Evolutionary conservation across 2,888 invertebrate genomes (phyloP).

Genomic region (Thysanoteuthis rhombus): DNA sequence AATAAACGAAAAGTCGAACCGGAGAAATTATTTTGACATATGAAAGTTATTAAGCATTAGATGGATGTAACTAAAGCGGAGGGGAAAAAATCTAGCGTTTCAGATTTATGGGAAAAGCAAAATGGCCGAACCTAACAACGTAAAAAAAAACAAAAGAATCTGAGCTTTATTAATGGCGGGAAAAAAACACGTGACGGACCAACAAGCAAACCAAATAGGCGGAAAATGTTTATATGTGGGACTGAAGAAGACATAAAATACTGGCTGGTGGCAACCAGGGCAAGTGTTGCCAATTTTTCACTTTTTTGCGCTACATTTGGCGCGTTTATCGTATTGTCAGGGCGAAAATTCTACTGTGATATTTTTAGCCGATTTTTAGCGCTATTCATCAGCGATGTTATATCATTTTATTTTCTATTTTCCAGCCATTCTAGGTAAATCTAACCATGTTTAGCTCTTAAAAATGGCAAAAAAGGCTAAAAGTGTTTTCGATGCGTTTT

Average conservation of each 20-base stretch:
- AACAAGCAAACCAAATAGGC: neutral
- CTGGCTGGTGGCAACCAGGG: too few relatives aligned
- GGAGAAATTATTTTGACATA: neutral
- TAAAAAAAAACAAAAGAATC: neutral
- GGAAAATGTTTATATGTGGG: neutral
- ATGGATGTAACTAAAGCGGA: neutral
- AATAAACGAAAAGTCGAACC: neutral
- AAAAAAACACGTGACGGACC: neutral
- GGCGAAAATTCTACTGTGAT: too few relatives aligned
- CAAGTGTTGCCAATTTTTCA: too few relatives aligned
- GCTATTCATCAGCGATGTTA: too few relatives aligned
- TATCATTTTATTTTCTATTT: too few relatives aligned
- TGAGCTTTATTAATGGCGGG: neutral
- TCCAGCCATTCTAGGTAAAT: too few relatives aligned
- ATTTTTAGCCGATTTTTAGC: too few relatives aligned
- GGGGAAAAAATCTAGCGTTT: neutral
- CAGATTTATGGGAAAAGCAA: neutral
- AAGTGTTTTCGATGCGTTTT: too few relatives aligned
- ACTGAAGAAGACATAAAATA: neutral
- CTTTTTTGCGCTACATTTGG: too few relatives aligned
- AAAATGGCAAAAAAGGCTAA: too few relatives aligned
- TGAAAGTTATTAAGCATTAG: neutral
- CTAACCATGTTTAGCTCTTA: too few relatives aligned
- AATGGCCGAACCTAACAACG: neutral
- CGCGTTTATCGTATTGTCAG: too few relatives aligned